Evolutionary conservation across 2,113 vertebrate genomes (phyloP).

Genomic region (Rhinolophus sinicus): DNA sequence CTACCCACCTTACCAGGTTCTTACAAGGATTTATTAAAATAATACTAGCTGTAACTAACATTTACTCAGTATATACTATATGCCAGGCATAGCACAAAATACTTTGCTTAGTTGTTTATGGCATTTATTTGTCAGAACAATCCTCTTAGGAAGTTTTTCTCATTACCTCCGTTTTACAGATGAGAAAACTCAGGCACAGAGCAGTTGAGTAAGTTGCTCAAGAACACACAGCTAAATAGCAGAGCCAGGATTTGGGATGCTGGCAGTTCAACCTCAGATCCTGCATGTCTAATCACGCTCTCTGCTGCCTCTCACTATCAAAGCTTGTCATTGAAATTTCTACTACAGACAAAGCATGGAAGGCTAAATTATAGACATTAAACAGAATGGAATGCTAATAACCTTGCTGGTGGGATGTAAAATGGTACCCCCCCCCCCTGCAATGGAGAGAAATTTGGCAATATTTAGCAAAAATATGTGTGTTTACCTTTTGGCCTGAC

Average conservation of each 20-base stretch:
- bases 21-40: neutral
- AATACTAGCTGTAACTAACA: neutral
- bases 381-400: neutral
- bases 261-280: neutral
- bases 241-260: neutral
- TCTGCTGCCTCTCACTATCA: neutral
- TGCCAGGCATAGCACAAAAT: neutral
- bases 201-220: neutral
- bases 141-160: neutral
- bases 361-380: neutral
- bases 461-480: neutral
- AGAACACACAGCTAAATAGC: neutral
- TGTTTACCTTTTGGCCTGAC: neutral
- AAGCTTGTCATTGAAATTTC: neutral
- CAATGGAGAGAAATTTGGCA: neutral
- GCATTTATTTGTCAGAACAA: neutral
- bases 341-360: neutral
- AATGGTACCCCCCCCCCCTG: neutral
- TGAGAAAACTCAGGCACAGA: neutral
- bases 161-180: neutral
- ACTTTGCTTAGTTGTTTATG: neutral
- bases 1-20: neutral
- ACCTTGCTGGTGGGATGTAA: neutral
- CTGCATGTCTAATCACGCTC: neutral
- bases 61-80: neutral